phyloP scores from a whole-genome alignment of 2,797 vertebrate genomes.

The Saxicola maurus region DNA sequence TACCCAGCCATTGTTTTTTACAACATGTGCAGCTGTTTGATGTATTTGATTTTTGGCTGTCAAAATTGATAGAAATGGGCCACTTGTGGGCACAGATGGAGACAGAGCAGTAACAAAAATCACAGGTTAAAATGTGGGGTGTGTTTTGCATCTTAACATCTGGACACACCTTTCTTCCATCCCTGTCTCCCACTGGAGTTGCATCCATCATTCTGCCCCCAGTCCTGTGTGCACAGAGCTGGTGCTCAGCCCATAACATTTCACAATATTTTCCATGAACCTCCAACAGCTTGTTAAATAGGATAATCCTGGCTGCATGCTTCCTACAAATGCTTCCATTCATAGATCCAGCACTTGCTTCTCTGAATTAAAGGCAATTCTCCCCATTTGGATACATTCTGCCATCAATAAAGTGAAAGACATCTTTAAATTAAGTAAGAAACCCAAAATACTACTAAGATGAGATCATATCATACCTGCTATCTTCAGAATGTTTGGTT shows the following conservation, averaged over 20 bases:
- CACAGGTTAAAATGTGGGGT: neutral
- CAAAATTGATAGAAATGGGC: neutral
- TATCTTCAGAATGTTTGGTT: neutral
- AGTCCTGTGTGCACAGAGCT: neutral
- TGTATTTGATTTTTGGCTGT: neutral
- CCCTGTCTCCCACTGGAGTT: neutral
- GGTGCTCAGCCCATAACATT: neutral
- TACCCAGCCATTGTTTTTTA: neutral
- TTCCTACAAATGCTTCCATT: constrained; percentile 12
- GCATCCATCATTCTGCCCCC: neutral
- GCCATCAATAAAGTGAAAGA: neutral
- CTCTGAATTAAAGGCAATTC: neutral
- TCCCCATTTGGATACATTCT: neutral
- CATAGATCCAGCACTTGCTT: neutral
- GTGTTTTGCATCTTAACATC: neutral
- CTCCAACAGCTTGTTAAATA: neutral
- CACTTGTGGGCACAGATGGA: neutral
- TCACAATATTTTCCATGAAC: neutral
- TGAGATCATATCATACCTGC: neutral
- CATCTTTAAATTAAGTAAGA: neutral
- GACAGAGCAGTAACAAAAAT: neutral
- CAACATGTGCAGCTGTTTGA: neutral
- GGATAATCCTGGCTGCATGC: neutral
- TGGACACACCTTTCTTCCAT: neutral
- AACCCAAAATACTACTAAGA: neutral